Evolutionary conservation across 2,888 invertebrate species (phyloP), one percentile per base, ranked within the genome.

Genomic region (Drosophila affinis): DNA sequence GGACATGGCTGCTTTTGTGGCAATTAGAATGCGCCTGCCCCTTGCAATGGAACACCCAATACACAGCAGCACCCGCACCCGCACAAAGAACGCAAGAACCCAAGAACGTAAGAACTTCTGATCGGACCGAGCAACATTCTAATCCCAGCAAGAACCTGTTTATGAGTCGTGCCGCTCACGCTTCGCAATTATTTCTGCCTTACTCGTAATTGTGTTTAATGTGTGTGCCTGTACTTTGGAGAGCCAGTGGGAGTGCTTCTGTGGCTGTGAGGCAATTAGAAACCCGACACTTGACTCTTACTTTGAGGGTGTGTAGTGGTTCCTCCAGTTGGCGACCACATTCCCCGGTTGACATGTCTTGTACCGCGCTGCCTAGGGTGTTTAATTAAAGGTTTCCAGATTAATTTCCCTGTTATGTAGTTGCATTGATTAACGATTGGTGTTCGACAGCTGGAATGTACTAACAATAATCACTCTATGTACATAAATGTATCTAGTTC

Each of bases 71-170:
- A n/a, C n/a, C n/a, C n/a, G n/a, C n/a, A 72, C 71, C 74, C 74
- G 71, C 74, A 72, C 58, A 49, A 54, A 58, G 72, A 54, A 29
- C 48, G 18, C 2, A 45, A 17, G 62, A 67, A 52, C 24, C 21
- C 2, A 56, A 46, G 46, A 21, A 56, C 27, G 14, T 39, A 56
- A 47, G 46, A 21, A 56, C 27, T 18, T 39, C 39, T 14, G 39
- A 27, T 10, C 10, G 32, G 59, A 48, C 48, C 60, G 39, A 47
- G 55, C 79, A 70, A 88, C 88, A 83, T 83, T 83, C 82, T 83
- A 79, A 82, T 59, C 64, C 57, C 60, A 56, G 39, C 64, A 54
- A 64, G 68, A 76, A 79, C 82, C 79, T 60, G 82, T 83, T 85
- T 72, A 62, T 85, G 73, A 82, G 67, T 73, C 72, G 86, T 72